A percentile compares a stretch with the other conserved stretches of the same genome.
These are phyloP conservation scores for Hemaris fuciformis DNA, from an alignment of 2,888 invertebrate genomes.

Conservation along the genomic window DNA sequence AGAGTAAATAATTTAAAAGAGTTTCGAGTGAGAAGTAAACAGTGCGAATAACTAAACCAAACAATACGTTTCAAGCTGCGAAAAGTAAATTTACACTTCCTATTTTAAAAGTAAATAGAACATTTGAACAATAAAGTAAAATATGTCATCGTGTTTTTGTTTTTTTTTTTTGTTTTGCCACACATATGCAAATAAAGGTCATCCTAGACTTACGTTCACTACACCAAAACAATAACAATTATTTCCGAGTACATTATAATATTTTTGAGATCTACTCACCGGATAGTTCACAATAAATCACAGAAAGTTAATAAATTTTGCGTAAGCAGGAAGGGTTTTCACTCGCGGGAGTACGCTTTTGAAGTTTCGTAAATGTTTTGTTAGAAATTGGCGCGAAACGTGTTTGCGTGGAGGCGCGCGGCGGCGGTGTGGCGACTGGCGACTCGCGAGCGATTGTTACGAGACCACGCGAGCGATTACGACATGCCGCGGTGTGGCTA, in stretches of 20 bases:
- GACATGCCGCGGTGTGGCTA: slow-evolving; percentile 13
- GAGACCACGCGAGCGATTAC: slow-evolving; percentile 26
- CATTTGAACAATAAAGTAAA: background rate
- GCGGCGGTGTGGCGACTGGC: slow-evolving; percentile 40
- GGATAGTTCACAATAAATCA: background rate
- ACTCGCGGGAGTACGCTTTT: background rate
- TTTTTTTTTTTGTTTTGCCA: too few species aligned
- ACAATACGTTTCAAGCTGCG: background rate
- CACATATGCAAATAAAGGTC: background rate
- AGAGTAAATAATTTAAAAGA: background rate
- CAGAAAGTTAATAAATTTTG: background rate
- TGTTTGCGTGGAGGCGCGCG: slow-evolving; percentile 36
- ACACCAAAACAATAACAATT: background rate
- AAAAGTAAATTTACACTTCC: background rate
- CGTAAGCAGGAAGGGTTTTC: slow-evolving; percentile 5
- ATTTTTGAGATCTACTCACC: background rate
- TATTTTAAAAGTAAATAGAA: background rate
- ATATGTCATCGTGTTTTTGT: background rate
- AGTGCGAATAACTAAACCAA: background rate
- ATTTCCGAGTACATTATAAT: background rate
- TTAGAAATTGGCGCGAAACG: slow-evolving; percentile 47
- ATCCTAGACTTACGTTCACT: background rate
- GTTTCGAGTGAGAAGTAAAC: background rate
- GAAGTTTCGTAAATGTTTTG: slow-evolving; percentile 19
- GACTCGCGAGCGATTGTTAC: slow-evolving; percentile 20